These are phyloP conservation scores for Megaleporinus macrocephalus DNA, from an alignment of 2,113 vertebrate species.

Conservation along the genomic window DNA sequence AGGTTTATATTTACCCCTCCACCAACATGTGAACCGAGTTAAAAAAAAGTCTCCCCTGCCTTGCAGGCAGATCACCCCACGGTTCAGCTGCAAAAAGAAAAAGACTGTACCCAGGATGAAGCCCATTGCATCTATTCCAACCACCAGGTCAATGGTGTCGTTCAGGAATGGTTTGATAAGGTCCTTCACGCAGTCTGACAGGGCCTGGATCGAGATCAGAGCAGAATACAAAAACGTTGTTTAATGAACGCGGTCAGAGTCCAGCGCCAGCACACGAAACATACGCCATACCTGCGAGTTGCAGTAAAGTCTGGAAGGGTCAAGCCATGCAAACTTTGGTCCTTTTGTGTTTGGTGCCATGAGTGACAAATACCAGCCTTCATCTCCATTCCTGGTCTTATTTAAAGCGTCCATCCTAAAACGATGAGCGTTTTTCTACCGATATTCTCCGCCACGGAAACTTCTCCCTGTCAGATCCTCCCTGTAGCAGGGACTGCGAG, in stretches of 20 bases:
- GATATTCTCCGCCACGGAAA: background rate
- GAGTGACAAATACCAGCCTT: slow-evolving; percentile 86
- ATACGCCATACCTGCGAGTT: slow-evolving; percentile 77
- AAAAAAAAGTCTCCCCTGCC: slow-evolving; percentile 47
- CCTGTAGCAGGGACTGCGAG: background rate
- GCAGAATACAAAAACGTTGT: too few relatives aligned
- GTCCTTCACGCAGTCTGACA: slow-evolving; percentile 83
- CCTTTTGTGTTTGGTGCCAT: slow-evolving; percentile 89
- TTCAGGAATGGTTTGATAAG: slow-evolving; percentile 81
- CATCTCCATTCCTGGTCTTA: slow-evolving; percentile 59
- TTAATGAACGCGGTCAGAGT: background rate
- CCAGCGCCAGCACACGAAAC: background rate
- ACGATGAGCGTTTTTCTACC: background rate
- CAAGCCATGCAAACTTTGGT: slow-evolving; percentile 84
- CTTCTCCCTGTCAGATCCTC: background rate
- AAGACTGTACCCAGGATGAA: slow-evolving; percentile 84
- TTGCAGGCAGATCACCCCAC: too few relatives aligned
- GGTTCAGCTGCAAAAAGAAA: background rate
- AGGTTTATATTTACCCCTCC: slow-evolving; percentile 56
- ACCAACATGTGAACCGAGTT: slow-evolving; percentile 30
- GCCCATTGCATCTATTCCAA: slow-evolving; percentile 89
- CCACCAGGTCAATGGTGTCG: slow-evolving; percentile 83
- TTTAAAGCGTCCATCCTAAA: slow-evolving; percentile 74
- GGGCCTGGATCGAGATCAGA: slow-evolving; percentile 68
- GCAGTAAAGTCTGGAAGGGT: slow-evolving; percentile 90